Conservation (phyloP, 1,140 invertebrate genomes). For the Varroa destructor region DNA sequence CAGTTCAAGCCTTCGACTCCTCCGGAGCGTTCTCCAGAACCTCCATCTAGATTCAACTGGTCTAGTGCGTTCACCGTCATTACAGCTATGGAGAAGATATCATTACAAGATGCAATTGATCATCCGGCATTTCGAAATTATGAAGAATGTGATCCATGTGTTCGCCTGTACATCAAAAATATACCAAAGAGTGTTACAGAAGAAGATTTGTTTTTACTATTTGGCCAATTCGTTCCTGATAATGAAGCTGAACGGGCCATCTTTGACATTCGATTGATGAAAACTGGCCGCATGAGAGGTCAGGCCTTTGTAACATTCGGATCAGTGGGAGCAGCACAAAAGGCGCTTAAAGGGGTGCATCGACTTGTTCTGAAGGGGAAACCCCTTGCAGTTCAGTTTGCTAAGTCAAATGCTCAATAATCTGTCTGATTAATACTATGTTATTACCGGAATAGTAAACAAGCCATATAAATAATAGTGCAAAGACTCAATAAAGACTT, state of each 20-base stretch:
- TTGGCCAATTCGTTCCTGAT: conserved; percentile 43
- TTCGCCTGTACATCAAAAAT: conserved; percentile 83
- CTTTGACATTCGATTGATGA: conserved; percentile 78
- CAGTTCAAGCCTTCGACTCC: not conserved
- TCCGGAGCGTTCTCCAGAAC: not conserved
- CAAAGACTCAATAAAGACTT: too few species aligned
- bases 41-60: conserved; percentile 7
- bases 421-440: too few species aligned
- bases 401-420: not conserved
- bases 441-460: too few species aligned
- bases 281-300: conserved; percentile 87
- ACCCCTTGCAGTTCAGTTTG: conserved; percentile 59
- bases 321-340: conserved; percentile 53
- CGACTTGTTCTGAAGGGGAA: conserved; percentile 73
- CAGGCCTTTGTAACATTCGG: conserved; percentile 80
- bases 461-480: too few species aligned
- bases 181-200: conserved; percentile 61
- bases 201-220: conserved; percentile 64
- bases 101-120: conserved; percentile 31
- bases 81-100: not conserved
- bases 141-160: conserved; percentile 59
- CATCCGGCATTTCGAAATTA: conserved; percentile 71
- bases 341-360: conserved; percentile 69
- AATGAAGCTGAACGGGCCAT: conserved; percentile 37
- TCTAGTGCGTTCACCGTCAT: not conserved